Base-by-base conservation (phyloP, 64 coral and sea anemone genomes). In the Cladopsammia gracilis region DNA sequence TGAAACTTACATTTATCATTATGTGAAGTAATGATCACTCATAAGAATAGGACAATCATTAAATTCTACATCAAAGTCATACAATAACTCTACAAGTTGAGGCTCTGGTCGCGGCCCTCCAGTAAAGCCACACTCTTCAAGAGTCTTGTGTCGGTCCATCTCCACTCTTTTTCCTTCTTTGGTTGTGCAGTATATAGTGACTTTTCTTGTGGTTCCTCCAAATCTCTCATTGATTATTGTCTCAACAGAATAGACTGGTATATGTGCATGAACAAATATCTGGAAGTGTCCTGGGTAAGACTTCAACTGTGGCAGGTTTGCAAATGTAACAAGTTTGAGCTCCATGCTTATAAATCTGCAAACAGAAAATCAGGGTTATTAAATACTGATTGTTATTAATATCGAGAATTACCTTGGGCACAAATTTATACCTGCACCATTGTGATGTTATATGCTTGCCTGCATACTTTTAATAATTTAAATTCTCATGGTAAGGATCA, bases 31-130 rank as follows among this genome's bases (percentile, higher is more conserved):
- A 71, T 98, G 91, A 22, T 98, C 97, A 84, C 90, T 93, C 91
- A 95, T 98, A 52, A 98, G 76, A 19, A 98, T 61, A 24, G 97
- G 97, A 45, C 97, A 98, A 60, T 98, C 97, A 58, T 81, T 98
- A 91, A 96, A 98, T 62, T 98, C 97, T 54, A 95, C 93, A 61
- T 90, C 82, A 94, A 96, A 98, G 62, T 98, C 97, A 85, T 98
- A 98, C 10, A 98, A 44, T 67, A 98, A 73, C 46, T 93, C 88
- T 4, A 98, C 97, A 77, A 90, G 76, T 50, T 98, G 97, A 48
- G 97, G 97, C 51, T 93, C 94, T 47, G 81, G 87, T 58, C 94
- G 77, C 22, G 96, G 96, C 3, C 97, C 97, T 11, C 97, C 97
- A 50, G 86, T 26, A 47, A 85, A 98, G 23, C 97, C 97, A 84